A percentile compares a stretch with the other conserved stretches of the same genome.
phyloP scores from a whole-genome alignment of 2,113 vertebrate genomes.

The Nothobranchius kuhntae region DNA sequence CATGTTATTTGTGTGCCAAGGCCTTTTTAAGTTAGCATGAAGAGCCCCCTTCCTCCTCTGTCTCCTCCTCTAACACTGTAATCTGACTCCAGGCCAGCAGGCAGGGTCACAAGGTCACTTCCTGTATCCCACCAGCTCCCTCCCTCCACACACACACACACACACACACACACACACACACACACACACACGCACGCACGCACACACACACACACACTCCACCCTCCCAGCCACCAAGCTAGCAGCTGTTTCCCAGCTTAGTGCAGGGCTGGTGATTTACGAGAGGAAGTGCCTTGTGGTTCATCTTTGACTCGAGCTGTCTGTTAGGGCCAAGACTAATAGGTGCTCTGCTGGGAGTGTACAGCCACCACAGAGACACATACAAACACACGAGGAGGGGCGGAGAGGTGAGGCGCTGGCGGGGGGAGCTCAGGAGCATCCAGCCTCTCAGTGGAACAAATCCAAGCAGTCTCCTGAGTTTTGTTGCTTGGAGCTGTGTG shows the following conservation, averaged over 20 bases:
- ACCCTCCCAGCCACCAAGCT: slow-evolving; percentile 79
- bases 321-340: slow-evolving; percentile 75
- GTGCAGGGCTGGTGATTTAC: slow-evolving; percentile 92
- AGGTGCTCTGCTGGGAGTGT: slow-evolving; percentile 71
- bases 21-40: slow-evolving; percentile 47
- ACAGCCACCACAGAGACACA: slow-evolving; percentile 63
- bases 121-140: slow-evolving; percentile 81
- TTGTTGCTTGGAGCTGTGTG: slow-evolving; percentile 8
- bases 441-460: slow-evolving; percentile 12
- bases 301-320: slow-evolving; percentile 79
- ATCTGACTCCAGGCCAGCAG: slow-evolving; percentile 84
- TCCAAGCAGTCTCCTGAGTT: background rate
- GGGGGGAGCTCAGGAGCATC: slow-evolving; percentile 29
- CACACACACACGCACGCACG: background rate
- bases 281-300: slow-evolving; percentile 79
- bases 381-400: slow-evolving; percentile 48
- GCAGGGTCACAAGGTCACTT: slow-evolving; percentile 94
- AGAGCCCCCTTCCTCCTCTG: slow-evolving; percentile 13
- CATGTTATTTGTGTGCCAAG: slow-evolving; percentile 32
- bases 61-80: slow-evolving; percentile 40
- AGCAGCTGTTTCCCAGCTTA: slow-evolving; percentile 94
- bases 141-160: slow-evolving; percentile 14
- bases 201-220: background rate
- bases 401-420: background rate
- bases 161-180: background rate